Evolutionary conservation across 2,113 vertebrate genomes (phyloP), one percentile per base, ranked within the genome.

Genomic region (Nanorana parkeri): DNA sequence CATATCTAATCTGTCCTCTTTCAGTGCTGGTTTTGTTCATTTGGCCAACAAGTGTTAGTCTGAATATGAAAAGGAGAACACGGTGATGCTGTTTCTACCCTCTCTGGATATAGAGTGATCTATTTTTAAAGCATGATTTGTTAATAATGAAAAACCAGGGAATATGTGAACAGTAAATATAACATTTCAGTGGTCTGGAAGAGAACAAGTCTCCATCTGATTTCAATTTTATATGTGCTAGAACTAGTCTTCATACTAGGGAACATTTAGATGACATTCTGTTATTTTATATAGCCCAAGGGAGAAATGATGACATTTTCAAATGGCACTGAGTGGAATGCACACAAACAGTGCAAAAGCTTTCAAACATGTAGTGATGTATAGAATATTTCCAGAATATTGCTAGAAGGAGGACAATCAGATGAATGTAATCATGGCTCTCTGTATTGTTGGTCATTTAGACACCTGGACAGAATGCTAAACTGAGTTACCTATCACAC

Each of bases 141-240:
- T 66, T 52, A 78, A 56, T 65, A 54, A 55, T 29, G 29, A 51
- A 66, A 77, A 29, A 17, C 3, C 10, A 65, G 23, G 17, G 36
- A 19, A 16, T 7, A 13, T 32, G 61, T 54, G 24, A 68, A 80
- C 69, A 58, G 67, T 68, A 69, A 69, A 68, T 68, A 47, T 60
- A 69, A 74, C 32, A 55, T 58, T 74, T 54, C 58, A 55, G 71
- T 74, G 71, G 71, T 74, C 54, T 74, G 54, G 13, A 74, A 74
- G 52, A 67, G 67, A 60, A 80, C n/a, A 80, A 24, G 24, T 66
- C 28, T 69, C 58, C 56, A 63, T 80, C 71, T 80, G 68, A 86
- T 85, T 87, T 89, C 86, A 87, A 85, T 90, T 89, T 87, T 0
- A 63, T 86, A 79, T 86, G 89, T 92, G 79, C 84, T 88, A 88